phyloP scores from a whole-genome alignment of 2,113 vertebrate genomes.

The Pollachius pollachius region DNA sequence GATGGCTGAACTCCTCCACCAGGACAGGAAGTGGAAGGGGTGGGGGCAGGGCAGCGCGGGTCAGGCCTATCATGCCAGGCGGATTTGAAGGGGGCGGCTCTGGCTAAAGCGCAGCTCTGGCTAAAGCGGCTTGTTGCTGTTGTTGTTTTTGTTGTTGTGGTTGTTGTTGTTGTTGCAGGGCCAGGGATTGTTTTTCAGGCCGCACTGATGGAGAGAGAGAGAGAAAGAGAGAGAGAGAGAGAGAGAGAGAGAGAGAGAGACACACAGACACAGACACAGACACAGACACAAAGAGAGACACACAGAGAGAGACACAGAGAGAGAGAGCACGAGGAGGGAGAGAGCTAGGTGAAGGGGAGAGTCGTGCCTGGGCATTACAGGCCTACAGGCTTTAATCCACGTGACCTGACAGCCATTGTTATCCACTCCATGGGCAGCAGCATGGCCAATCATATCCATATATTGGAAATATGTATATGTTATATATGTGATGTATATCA shows the following conservation, averaged over 20 bases:
- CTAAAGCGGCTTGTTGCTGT: slow-evolving; percentile 71
- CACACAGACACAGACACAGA: slow-evolving; percentile 26
- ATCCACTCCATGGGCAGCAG: slow-evolving; percentile 46
- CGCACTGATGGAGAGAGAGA: slow-evolving; percentile 31
- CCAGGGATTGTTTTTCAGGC: slow-evolving; percentile 62
- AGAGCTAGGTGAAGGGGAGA: slow-evolving; percentile 17
- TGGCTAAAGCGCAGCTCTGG: too few species aligned
- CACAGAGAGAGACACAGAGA: slow-evolving; percentile 4
- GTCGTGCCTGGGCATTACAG: slow-evolving; percentile 55
- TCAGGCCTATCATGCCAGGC: slow-evolving; percentile 60
- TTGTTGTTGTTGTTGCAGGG: slow-evolving; percentile 5
- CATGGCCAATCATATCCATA: too few species aligned
- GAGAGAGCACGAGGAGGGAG: slow-evolving; percentile 7
- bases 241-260: slow-evolving; percentile 15
- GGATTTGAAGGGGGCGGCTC: slow-evolving; percentile 50
- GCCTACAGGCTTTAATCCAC: slow-evolving; percentile 67
- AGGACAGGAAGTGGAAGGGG: slow-evolving; percentile 3
- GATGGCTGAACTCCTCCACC: slow-evolving; percentile 52
- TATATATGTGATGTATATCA: too few species aligned
- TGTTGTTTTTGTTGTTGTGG: too few species aligned
- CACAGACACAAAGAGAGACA: slow-evolving; percentile 25
- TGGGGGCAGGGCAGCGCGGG: slow-evolving; percentile 25
- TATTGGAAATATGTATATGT: too few species aligned
- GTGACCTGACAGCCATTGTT: slow-evolving; percentile 62
- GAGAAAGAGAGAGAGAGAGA: slow-evolving; percentile 16